Evolutionary conservation across 53 echinoderm and acorn worm species (phyloP).

Genomic region (Holothuria leucospilota): DNA sequence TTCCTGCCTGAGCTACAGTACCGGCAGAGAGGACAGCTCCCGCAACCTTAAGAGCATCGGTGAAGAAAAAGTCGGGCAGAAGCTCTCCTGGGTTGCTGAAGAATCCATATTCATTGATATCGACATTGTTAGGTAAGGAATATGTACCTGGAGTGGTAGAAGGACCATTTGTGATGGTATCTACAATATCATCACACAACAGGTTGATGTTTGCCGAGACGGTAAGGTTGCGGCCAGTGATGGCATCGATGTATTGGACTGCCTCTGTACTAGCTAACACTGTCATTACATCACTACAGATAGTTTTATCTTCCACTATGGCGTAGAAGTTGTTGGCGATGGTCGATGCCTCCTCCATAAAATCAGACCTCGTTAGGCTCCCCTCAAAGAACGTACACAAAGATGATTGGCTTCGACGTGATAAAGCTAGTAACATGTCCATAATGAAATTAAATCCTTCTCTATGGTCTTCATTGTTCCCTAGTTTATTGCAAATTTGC

Average conservation of each 20-base stretch:
- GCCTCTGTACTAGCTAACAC: background rate
- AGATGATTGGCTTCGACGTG: background rate
- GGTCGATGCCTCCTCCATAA: background rate
- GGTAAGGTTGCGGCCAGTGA: background rate
- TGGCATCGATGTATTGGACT: background rate
- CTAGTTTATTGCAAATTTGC: constrained; percentile 20
- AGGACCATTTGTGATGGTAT: background rate
- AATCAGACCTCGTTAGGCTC: background rate
- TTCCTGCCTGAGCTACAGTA: background rate
- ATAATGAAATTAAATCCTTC: constrained; percentile 17
- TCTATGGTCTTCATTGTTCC: background rate
- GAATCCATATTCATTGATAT: background rate
- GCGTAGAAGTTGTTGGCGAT: background rate
- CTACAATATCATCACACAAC: constrained; percentile 1
- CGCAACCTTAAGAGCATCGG: background rate
- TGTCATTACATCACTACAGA: background rate
- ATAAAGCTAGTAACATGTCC: constrained; percentile 16
- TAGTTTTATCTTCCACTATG: background rate
- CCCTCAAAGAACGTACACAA: constrained; percentile 6
- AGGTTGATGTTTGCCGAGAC: too few relatives aligned
- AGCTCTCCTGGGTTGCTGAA: constrained; percentile 3
- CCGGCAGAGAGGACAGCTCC: background rate
- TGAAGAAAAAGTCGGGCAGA: background rate
- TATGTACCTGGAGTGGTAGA: background rate
- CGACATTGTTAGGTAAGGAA: background rate